Conservation (phyloP, 2,888 invertebrate species). For the Automeris io region DNA sequence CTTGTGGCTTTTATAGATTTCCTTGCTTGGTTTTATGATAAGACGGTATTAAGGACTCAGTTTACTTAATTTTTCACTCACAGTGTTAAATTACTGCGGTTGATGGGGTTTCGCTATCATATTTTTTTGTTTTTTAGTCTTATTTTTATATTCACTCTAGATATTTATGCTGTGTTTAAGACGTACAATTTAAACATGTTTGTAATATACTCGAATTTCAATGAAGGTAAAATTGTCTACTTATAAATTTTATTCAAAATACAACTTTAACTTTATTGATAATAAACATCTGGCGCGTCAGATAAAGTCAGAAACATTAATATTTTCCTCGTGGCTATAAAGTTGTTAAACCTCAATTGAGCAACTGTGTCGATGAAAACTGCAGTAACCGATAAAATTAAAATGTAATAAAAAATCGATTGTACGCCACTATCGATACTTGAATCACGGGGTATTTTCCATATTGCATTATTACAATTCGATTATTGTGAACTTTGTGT, state of each 20-base stretch:
- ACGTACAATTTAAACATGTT: too few relatives aligned
- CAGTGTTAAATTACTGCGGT: too few relatives aligned
- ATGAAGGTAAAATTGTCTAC: background rate
- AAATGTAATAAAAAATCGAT: slow-evolving; percentile 51
- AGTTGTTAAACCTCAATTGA: slow-evolving; percentile 40
- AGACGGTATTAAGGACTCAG: too few relatives aligned
- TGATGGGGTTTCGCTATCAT: too few relatives aligned
- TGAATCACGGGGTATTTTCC: slow-evolving; percentile 46
- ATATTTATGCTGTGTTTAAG: too few relatives aligned
- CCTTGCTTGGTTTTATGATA: too few relatives aligned
- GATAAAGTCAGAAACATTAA: slow-evolving; percentile 15
- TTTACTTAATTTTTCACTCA: too few relatives aligned
- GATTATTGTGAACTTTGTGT: slow-evolving; percentile 52
- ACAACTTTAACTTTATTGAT: background rate
- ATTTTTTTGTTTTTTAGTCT: too few relatives aligned
- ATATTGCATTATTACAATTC: slow-evolving; percentile 60
- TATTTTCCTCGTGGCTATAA: slow-evolving; percentile 34
- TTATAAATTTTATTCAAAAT: background rate
- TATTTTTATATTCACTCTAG: too few relatives aligned
- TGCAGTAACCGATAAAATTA: slow-evolving; percentile 63
- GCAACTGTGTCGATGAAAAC: slow-evolving; percentile 19
- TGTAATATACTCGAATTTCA: background rate
- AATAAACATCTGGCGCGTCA: background rate
- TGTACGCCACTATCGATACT: slow-evolving; percentile 33
- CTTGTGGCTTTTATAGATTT: background rate